Evolutionary conservation across 2,113 vertebrate species (phyloP).

Genomic region (Phylloscopus whistleri): DNA sequence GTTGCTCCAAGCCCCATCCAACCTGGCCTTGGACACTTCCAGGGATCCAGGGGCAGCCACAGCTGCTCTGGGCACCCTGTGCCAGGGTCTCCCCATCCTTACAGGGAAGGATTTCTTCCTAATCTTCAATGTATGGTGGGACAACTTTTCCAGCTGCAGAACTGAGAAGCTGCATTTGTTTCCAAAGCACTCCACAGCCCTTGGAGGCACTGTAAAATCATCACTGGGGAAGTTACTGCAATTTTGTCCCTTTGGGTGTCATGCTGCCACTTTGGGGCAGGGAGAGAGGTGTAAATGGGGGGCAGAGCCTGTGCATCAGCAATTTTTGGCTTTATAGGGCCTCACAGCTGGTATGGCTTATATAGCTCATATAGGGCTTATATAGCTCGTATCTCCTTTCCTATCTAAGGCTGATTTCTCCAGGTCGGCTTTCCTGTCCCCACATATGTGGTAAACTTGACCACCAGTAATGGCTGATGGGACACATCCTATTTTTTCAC

Average conservation of each 20-base stretch:
- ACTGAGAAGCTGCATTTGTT: neutral
- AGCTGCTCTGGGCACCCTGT: neutral
- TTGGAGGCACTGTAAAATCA: neutral
- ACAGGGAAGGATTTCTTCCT: neutral
- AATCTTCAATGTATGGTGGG: neutral
- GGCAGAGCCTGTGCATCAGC: neutral
- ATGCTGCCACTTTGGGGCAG: neutral
- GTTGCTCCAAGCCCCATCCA: rapidly evolving
- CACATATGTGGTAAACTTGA: rapidly evolving
- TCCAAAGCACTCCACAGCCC: neutral
- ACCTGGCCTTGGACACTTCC: rapidly evolving
- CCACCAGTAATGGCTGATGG: neutral
- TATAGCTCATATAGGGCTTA: no score
- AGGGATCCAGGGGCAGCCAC: neutral
- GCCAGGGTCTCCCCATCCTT: neutral
- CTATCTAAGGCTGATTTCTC: neutral
- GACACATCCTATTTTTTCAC: neutral
- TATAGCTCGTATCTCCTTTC: neutral
- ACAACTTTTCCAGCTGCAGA: neutral
- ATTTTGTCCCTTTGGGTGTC: neutral
- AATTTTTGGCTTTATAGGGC: neutral
- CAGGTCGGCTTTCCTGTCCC: neutral
- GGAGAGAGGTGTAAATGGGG: neutral
- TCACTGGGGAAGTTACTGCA: neutral
- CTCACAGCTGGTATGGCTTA: neutral